Base-by-base conservation (phyloP, 2,888 invertebrate genomes). In the Diachrysia chrysitis region DNA sequence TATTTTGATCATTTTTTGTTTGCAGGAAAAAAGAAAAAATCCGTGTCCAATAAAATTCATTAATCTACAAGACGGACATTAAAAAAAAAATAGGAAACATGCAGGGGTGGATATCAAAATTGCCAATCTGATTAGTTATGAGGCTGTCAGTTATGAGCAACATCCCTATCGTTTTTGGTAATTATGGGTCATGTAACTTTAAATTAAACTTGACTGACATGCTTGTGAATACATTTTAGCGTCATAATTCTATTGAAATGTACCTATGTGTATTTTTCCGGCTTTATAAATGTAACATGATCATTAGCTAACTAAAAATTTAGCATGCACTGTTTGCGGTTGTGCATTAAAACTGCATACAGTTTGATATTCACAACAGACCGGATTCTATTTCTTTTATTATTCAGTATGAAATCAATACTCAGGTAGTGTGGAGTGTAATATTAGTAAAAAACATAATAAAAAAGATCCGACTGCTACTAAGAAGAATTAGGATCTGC, bases 351-450 rank as follows among this genome's bases (percentile, higher is more conserved):
- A 51, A 51, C 35, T 57, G 42, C 16, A 37, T 57, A 12, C 21
- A 35, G 10, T 32, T 32, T 17, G 17, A 17, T 12, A 35, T 57
- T 37, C 14, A 16, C 37, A 21, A 16, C 21, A 14, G 32, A 5
- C 10, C 56, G 16, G 19, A 37, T 21, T 19, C 17, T 19, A 16
- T 37, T 37, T 21, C 21, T 19, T 57, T 57, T 16, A 37, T 21
- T 16, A 57, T 57, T 37, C 57, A 14, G 57, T 37, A 21, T 37
- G 35, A 57, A 57, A 57, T 37, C 21, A 37, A 57, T 57, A 57
- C 14, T 19, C 14, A 9, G 37, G 21, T 35, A 35, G 4, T 5
- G 54, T 16, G 23, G 23, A n/a, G n/a, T n/a, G n/a, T n/a, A n/a
- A n/a, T n/a, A n/a, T n/a, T n/a, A n/a, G n/a, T n/a, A n/a, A n/a